phyloP scores from a whole-genome alignment of 2,888 invertebrate genomes.

The Aphodius granarius region DNA sequence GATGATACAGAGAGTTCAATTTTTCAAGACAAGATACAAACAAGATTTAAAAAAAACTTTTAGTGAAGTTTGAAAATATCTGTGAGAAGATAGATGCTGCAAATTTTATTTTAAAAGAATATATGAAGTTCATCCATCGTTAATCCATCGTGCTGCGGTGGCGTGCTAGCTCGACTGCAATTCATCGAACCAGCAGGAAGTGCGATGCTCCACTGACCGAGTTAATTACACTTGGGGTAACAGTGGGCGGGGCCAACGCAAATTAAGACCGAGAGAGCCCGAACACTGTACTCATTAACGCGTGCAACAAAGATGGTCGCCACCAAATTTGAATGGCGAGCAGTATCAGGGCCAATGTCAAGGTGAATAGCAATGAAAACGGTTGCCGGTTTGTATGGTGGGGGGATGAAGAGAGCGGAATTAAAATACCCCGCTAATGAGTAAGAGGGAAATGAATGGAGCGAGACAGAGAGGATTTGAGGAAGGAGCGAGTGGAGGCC shows the following conservation, averaged over 20 bases:
- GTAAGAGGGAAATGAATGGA: conserved; percentile 18
- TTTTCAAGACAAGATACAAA: too few relatives aligned
- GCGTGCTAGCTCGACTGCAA: neutral
- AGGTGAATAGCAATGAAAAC: conserved; percentile 43
- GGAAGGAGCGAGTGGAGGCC: neutral
- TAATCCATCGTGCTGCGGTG: neutral
- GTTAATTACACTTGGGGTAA: conserved; percentile 45
- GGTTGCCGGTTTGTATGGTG: conserved; percentile 36
- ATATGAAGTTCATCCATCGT: too few relatives aligned
- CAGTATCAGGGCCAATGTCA: conserved; percentile 44
- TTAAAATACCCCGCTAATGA: conserved; percentile 32
- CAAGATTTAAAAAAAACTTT: neutral
- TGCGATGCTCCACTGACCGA: conserved; percentile 49
- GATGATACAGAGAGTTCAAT: too few relatives aligned
- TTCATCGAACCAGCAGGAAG: conserved; percentile 26
- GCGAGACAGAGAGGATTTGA: neutral
- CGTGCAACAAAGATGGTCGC: neutral
- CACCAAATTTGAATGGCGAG: conserved; percentile 15
- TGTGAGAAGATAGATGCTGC: too few relatives aligned
- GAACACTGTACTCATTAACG: neutral
- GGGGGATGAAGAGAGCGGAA: conserved; percentile 28
- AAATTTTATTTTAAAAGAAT: too few relatives aligned
- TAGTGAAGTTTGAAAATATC: too few relatives aligned
- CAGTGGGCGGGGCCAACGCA: conserved; percentile 23
- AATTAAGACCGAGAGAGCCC: conserved; percentile 1